Percentiles rank a stretch among this genome's conserved stretches.
Conservation (phyloP, 1,140 invertebrate genomes). For the Drosophila triauraria region DNA sequence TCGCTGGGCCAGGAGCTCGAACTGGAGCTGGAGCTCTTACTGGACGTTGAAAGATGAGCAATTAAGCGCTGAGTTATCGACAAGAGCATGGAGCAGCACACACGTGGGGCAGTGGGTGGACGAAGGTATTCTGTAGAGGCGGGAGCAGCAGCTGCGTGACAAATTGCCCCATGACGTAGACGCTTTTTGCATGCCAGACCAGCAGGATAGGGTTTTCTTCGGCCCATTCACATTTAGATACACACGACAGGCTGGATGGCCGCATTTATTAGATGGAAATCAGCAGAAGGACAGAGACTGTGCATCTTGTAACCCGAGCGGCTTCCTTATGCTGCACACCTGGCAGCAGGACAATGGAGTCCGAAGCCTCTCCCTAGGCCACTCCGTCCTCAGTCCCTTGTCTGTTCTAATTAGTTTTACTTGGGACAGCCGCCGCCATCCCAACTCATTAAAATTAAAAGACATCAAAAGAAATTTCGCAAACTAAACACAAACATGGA, state of each 20-base stretch:
- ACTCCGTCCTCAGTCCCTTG: constrained; percentile 7
- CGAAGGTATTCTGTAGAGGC: constrained; percentile 4
- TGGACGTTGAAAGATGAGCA: constrained; percentile 80
- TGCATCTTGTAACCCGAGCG: constrained; percentile 28
- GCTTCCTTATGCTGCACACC: constrained; percentile 17
- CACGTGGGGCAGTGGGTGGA: not conserved
- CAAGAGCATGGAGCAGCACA: constrained; percentile 40
- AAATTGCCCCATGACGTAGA: constrained; percentile 73
- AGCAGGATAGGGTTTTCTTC: constrained; percentile 15
- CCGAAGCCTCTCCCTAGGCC: not conserved
- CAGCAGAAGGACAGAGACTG: constrained; percentile 7
- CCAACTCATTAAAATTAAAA: constrained; percentile 81
- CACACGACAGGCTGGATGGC: constrained; percentile 34
- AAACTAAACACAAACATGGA: constrained; percentile 74
- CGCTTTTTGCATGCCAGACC: constrained; percentile 43
- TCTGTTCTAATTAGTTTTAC: constrained; percentile 74
- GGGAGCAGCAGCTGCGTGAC: constrained; percentile 63
- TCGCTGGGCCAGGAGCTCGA: constrained; percentile 11
- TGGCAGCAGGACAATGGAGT: constrained; percentile 1
- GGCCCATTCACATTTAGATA: constrained; percentile 10
- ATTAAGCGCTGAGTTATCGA: constrained; percentile 81
- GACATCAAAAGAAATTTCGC: constrained; percentile 80
- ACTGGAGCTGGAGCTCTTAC: constrained; percentile 10
- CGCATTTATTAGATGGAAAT: constrained; percentile 73
- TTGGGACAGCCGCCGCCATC: constrained; percentile 23